Conservation (phyloP, 2,888 invertebrate genomes). For the Busseola fusca region DNA sequence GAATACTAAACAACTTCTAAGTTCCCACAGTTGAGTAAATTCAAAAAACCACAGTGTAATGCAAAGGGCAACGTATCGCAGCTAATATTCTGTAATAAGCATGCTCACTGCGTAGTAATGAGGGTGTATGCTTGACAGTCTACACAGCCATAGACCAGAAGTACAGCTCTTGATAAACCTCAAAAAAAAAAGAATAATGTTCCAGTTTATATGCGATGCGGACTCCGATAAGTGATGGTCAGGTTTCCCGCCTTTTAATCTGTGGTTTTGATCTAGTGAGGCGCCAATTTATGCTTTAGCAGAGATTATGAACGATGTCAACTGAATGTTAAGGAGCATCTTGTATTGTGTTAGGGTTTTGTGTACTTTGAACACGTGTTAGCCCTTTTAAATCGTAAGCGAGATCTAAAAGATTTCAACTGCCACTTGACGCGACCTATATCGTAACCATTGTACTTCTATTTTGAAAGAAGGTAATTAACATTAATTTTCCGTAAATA, state of each 20-base stretch:
- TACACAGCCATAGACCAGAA: conserved; percentile 44
- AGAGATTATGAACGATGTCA: conserved; percentile 8
- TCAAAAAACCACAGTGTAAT: conserved; percentile 75
- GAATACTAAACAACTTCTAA: conserved; percentile 61
- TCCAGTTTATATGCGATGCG: conserved; percentile 38
- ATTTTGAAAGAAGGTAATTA: not conserved
- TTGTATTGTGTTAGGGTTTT: conserved; percentile 4
- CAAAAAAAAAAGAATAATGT: conserved; percentile 20
- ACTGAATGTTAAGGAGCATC: conserved; percentile 30
- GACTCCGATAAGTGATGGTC: conserved; percentile 9
- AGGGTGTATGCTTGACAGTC: conserved; percentile 57
- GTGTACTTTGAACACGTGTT: conserved; percentile 16
- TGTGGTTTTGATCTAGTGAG: conserved; percentile 28
- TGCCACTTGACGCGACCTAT: not conserved
- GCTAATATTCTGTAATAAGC: conserved; percentile 73
- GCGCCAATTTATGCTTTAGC: conserved; percentile 41
- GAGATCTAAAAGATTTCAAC: not conserved
- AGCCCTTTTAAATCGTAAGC: conserved; percentile 19
- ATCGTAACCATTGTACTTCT: not conserved
- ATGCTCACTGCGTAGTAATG: conserved; percentile 69
- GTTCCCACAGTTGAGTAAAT: conserved; percentile 77
- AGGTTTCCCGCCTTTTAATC: conserved; percentile 35
- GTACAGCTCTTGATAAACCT: conserved; percentile 29
- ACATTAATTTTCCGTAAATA: too few species aligned
- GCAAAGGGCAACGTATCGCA: conserved; percentile 70